Evolutionary conservation across 2,888 invertebrate genomes (phyloP), one percentile per base, ranked within the genome.

Genomic region (Eupithecia dodoneata): DNA sequence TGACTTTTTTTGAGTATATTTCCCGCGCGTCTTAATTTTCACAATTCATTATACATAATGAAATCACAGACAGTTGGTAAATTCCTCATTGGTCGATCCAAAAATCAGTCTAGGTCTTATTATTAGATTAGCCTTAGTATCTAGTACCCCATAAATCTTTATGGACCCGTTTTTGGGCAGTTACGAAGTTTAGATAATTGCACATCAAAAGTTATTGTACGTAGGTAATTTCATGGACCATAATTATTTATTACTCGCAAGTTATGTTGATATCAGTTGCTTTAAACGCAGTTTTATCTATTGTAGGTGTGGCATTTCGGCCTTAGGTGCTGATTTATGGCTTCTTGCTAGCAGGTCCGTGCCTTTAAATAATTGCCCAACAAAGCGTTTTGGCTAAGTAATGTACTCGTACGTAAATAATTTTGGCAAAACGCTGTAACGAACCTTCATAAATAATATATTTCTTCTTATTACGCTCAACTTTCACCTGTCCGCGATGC

Each of bases 181-280:
- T 66, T 66, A 66, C 15, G 42, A 42, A 66, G 15, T 65, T 72
- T 44, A 76, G 65, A 47, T 69, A 77, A 78, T 72, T 75, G 79
- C 55, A 73, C 52, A 44, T 74, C 65, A 76, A 71, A 72, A 66
- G 70, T 76, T 75, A 70, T 71, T 71, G 78, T 80, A 85, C 52
- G 42, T 47, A 30, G 67, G 71, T 83, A 84, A 83, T 82, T 82
- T 82, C 63, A 63, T 63, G 12, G 79, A 86, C 85, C 82, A 87
- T 66, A 66, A 66, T 66, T 15, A 42, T 42, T 66, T 13, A 42
- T 41, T 15, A 66, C 42, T 13, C 13, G 41, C 41, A 13, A 66
- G 41, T 66, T 2, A 42, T 66, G 41, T 42, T 66, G 41, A 66
- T 41, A 42, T 66, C 41, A 0, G 2, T 42, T 42, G 66, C 42